These are phyloP conservation scores for Drosophila mauritiana DNA, from an alignment of 1,140 invertebrate genomes.

Conservation along the genomic window DNA sequence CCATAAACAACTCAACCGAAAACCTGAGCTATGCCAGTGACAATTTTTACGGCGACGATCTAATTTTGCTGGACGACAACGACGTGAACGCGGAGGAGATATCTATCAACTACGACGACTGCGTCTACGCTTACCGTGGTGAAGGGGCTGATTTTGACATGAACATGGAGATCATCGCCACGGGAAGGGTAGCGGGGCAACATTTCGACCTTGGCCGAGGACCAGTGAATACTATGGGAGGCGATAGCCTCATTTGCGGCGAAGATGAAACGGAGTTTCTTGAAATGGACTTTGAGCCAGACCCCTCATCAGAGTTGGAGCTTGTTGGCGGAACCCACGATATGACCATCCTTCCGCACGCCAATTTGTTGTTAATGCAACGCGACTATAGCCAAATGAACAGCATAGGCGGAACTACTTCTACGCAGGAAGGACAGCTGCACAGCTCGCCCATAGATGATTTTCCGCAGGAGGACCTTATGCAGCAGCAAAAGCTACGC, in stretches of 20 bases:
- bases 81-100: constrained; percentile 78
- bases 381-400: constrained; percentile 73
- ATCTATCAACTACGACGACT: constrained; percentile 79
- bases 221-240: constrained; percentile 10
- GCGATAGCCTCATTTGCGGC: constrained; percentile 9
- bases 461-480: constrained; percentile 56
- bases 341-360: constrained; percentile 31
- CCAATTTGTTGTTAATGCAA: constrained; percentile 72
- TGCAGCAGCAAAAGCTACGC: constrained; percentile 57
- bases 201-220: constrained; percentile 48
- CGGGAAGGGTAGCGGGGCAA: constrained; percentile 53
- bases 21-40: constrained; percentile 79
- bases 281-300: constrained; percentile 84
- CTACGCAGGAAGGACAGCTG: constrained; percentile 51
- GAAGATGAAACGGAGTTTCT: constrained; percentile 83
- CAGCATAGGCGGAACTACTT: constrained; percentile 37
- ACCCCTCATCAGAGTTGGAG: constrained; percentile 76
- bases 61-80: constrained; percentile 72
- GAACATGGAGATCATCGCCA: constrained; percentile 37
- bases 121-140: constrained; percentile 81
- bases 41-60: constrained; percentile 76
- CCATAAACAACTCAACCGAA: constrained; percentile 79
- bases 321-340: constrained; percentile 45
- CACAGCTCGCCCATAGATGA: constrained; percentile 80
- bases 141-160: constrained; percentile 74